Conservation (phyloP, 2,888 invertebrate genomes). For the Notodonta ziczac region DNA sequence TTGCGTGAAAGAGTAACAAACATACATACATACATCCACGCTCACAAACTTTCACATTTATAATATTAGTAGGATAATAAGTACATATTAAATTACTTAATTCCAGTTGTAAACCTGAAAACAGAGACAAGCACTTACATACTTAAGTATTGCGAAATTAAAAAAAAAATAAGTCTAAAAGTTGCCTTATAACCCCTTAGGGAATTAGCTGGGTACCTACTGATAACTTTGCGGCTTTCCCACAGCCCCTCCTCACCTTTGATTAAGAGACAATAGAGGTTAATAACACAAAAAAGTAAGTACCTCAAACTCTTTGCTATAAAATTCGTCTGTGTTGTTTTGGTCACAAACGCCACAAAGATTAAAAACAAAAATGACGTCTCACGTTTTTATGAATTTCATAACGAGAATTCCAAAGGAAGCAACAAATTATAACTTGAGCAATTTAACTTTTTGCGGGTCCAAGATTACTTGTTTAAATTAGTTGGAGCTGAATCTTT, state of each 20-base stretch:
- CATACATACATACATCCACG: too few species aligned
- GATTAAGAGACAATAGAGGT: constrained; percentile 8
- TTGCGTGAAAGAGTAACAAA: too few species aligned
- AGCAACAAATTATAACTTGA: constrained; percentile 64
- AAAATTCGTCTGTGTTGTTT: not conserved
- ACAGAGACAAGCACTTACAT: too few species aligned
- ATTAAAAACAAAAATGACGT: constrained; percentile 41
- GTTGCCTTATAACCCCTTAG: constrained; percentile 15
- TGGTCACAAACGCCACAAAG: constrained; percentile 4
- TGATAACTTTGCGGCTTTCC: constrained; percentile 11
- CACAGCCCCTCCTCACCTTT: constrained; percentile 7
- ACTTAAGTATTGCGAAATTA: constrained; percentile 2
- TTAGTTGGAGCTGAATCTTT: constrained; percentile 49
- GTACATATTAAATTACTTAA: too few species aligned
- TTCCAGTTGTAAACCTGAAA: too few species aligned
- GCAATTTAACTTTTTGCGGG: constrained; percentile 77
- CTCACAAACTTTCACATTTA: too few species aligned
- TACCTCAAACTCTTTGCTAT: not conserved
- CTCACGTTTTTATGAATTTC: constrained; percentile 49
- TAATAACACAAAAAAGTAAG: too few species aligned
- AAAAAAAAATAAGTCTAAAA: too few species aligned
- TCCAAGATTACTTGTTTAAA: constrained; percentile 54
- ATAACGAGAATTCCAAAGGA: constrained; percentile 46
- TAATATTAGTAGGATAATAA: too few species aligned
- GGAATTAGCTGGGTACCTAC: constrained; percentile 14